These are phyloP conservation scores for Gobiocypris rarus DNA, from an alignment of 2,113 vertebrate species.

Conservation along the genomic window DNA sequence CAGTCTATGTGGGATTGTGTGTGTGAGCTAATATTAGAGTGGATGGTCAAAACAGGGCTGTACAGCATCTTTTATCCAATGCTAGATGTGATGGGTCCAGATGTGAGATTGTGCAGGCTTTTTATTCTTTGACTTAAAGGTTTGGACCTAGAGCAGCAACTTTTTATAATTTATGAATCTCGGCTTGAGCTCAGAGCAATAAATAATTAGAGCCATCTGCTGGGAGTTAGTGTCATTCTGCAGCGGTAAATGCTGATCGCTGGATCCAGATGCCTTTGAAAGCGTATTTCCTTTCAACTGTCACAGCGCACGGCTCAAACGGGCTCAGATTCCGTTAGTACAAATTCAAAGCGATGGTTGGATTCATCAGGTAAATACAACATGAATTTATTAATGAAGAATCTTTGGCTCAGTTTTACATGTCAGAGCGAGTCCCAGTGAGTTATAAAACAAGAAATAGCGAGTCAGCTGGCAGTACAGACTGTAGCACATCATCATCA, in stretches of 20 bases:
- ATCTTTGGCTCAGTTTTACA: constrained; percentile 36
- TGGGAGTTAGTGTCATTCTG: constrained; percentile 37
- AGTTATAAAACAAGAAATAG: not conserved
- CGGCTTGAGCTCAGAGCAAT: constrained; percentile 29
- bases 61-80: not conserved
- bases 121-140: constrained; percentile 12
- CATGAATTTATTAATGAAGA: constrained; percentile 43
- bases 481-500: not conserved
- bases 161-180: constrained; percentile 38
- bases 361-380: constrained; percentile 45
- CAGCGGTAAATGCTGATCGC: constrained; percentile 22
- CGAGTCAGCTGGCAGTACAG: not conserved
- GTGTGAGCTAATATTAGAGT: not conserved
- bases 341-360: constrained; percentile 40
- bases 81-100: not conserved
- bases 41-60: not conserved
- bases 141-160: not conserved
- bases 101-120: not conserved
- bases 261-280: constrained; percentile 41
- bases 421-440: not conserved
- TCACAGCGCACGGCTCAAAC: not conserved
- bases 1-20: not conserved
- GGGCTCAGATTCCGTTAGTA: not conserved
- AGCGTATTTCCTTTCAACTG: constrained; percentile 37
- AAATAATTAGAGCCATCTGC: constrained; percentile 46